These are phyloP conservation scores for Mesopsocus fuscifrons DNA, from an alignment of 2,888 invertebrate genomes.

Conservation along the genomic window DNA sequence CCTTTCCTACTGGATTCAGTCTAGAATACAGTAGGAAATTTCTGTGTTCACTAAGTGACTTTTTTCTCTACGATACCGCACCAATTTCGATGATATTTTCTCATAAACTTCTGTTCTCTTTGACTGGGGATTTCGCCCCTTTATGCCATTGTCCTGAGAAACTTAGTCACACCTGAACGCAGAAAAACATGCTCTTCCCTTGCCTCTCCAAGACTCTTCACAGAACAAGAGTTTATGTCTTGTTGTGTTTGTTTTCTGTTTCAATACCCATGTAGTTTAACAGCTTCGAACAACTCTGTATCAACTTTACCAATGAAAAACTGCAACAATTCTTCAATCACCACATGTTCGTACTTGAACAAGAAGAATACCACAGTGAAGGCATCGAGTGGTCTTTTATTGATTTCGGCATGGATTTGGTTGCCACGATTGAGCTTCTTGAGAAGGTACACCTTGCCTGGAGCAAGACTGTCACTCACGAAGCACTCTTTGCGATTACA, in stretches of 20 bases:
- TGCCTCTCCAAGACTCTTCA: not conserved
- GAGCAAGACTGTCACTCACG: too few species aligned
- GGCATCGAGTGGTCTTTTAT: constrained; percentile 93
- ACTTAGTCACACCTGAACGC: too few species aligned
- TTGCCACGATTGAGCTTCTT: constrained; percentile 88
- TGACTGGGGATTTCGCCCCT: too few species aligned
- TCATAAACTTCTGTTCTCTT: too few species aligned
- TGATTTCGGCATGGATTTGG: constrained; percentile 93
- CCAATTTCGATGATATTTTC: too few species aligned
- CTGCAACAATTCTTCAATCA: constrained; percentile 98
- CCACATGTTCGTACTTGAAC: constrained; percentile 94
- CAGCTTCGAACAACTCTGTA: constrained; percentile 95
- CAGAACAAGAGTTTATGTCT: not conserved
- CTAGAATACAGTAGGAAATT: too few species aligned
- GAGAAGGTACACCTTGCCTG: constrained; percentile 78
- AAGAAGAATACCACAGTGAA: constrained; percentile 89
- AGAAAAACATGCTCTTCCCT: too few species aligned
- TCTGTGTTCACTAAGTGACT: too few species aligned
- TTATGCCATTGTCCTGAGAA: too few species aligned
- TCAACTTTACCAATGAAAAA: constrained; percentile 97
- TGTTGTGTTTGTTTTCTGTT: not conserved
- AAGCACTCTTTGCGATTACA: too few species aligned
- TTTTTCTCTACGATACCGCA: too few species aligned
- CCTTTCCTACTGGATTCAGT: too few species aligned
- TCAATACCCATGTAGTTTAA: constrained; percentile 40